These are phyloP conservation scores for Reticulitermes lucifugus DNA, from an alignment of 2,888 invertebrate genomes.

Conservation along the genomic window DNA sequence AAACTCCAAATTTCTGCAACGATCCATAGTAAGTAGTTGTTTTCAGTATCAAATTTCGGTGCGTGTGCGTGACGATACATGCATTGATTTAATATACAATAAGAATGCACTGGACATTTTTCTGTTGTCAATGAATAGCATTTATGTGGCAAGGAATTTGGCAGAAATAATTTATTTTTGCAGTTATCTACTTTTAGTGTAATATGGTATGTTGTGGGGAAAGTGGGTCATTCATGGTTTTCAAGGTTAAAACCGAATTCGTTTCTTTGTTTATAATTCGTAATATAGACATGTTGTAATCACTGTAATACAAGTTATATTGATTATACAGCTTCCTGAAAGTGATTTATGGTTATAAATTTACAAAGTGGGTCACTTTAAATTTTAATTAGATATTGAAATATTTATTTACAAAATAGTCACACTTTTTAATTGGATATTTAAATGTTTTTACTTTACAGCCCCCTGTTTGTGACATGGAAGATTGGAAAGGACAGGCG, in stretches of 20 bases:
- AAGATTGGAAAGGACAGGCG: conserved; percentile 96
- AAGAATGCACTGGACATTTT: not conserved
- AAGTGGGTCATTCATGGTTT: conserved; percentile 19
- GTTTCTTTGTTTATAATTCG: conserved; percentile 6
- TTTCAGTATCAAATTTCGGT: conserved; percentile 36
- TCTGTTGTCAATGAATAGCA: not conserved
- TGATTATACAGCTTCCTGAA: not conserved
- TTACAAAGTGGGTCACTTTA: conserved; percentile 57
- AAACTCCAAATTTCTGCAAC: conserved; percentile 92
- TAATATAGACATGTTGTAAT: not conserved
- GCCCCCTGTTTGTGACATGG: conserved; percentile 99
- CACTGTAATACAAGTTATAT: not conserved
- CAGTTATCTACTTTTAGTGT: not conserved
- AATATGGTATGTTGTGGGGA: conserved; percentile 23
- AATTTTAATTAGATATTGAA: conserved; percentile 43
- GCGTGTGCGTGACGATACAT: conserved; percentile 20
- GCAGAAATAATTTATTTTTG: not conserved
- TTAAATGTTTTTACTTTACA: conserved; percentile 18
- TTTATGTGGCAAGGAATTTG: not conserved
- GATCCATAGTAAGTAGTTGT: conserved; percentile 88
- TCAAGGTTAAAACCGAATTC: conserved; percentile 27
- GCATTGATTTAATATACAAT: not conserved
- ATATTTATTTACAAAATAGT: not conserved
- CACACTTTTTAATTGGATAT: conserved; percentile 56
- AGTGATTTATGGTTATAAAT: not conserved